Evolutionary conservation across 2,888 invertebrate species (phyloP).

Genomic region (Sclerodermus sp.): DNA sequence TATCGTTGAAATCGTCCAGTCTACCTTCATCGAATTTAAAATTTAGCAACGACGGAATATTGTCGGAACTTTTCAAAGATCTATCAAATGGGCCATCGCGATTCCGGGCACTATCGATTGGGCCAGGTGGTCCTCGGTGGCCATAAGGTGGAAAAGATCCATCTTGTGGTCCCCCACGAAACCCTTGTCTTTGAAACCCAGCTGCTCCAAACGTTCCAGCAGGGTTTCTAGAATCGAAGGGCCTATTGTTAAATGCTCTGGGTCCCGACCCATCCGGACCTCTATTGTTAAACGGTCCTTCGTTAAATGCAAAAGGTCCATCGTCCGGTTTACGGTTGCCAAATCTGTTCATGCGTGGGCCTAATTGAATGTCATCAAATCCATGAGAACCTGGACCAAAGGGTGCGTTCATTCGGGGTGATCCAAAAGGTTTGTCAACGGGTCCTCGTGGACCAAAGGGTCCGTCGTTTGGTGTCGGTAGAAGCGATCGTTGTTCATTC

Average conservation of each 20-base stretch:
- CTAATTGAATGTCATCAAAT: slow-evolving; percentile 14
- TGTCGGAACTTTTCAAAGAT: not conserved
- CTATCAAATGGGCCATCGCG: not conserved
- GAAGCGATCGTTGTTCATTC: too few relatives aligned
- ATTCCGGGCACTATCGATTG: slow-evolving; percentile 7
- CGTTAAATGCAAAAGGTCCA: slow-evolving; percentile 13
- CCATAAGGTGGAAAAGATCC: slow-evolving; percentile 1
- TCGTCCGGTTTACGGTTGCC: slow-evolving; percentile 15
- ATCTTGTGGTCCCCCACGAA: slow-evolving; percentile 13
- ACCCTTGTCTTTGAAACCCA: slow-evolving; percentile 4
- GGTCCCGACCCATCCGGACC: slow-evolving; percentile 16
- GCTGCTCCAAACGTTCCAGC: slow-evolving; percentile 6
- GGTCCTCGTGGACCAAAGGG: slow-evolving; percentile 22
- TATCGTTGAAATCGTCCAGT: slow-evolving; percentile 6
- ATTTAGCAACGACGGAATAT: slow-evolving; percentile 32
- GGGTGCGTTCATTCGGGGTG: slow-evolving; percentile 7
- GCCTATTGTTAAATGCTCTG: slow-evolving; percentile 15
- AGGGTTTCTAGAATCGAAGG: slow-evolving; percentile 8
- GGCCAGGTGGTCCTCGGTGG: not conserved
- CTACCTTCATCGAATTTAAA: slow-evolving; percentile 27
- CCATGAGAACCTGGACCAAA: slow-evolving; percentile 1
- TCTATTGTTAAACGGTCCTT: slow-evolving; percentile 15
- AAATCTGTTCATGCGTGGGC: slow-evolving; percentile 10
- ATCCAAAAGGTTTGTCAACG: slow-evolving; percentile 15
- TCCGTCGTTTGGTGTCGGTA: too few relatives aligned